These are phyloP conservation scores for Glaucidium brasilianum DNA, from an alignment of 2,113 vertebrate species.

Conservation along the genomic window DNA sequence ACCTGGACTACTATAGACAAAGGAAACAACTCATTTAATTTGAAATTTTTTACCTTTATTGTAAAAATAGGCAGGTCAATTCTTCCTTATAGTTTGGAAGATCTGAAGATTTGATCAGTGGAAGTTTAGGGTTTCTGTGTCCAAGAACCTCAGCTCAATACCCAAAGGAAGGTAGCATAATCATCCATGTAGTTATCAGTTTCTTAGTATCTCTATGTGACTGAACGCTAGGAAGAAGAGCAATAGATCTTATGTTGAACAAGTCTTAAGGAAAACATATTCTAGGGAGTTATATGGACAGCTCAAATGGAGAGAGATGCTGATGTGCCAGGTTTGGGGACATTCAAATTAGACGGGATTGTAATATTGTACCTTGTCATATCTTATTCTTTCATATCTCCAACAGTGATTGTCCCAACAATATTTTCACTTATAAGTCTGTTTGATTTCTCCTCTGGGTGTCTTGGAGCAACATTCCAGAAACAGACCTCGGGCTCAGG, in stretches of 20 bases:
- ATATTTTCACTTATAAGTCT: neutral
- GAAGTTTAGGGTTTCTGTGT: neutral
- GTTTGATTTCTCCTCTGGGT: neutral
- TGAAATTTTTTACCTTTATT: neutral
- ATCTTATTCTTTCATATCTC: neutral
- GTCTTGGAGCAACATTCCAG: neutral
- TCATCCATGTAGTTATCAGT: neutral
- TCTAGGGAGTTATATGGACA: neutral
- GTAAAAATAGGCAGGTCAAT: neutral
- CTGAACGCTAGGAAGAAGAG: neutral
- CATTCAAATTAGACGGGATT: neutral
- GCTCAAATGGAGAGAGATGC: neutral
- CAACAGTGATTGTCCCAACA: neutral
- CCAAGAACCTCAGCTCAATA: neutral
- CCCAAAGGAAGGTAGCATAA: neutral
- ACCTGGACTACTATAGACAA: neutral
- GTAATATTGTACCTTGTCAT: neutral
- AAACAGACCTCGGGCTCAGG: accelerated
- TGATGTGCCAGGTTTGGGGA: neutral
- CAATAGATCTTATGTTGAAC: neutral
- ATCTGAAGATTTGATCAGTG: neutral
- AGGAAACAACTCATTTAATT: neutral
- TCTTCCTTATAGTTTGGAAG: neutral
- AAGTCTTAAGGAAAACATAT: neutral
- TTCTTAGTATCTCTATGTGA: neutral